Base-by-base conservation (phyloP, 2,797 vertebrate genomes). In the Schizothorax lantsangensis region DNA sequence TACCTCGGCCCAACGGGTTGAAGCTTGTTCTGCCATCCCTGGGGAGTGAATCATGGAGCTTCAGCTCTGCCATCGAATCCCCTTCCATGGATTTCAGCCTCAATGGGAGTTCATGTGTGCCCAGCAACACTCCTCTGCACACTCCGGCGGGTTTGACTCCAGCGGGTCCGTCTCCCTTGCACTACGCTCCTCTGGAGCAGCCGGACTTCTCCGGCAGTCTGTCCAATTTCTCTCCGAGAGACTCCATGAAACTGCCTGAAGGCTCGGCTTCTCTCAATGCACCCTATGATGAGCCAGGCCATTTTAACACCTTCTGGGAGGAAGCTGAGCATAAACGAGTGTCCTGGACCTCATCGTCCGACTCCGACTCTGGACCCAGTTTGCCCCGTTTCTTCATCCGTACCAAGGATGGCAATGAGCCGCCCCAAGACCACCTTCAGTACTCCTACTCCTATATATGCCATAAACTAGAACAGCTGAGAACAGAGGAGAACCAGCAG, bases 281-380 rank as follows among this genome's bases (percentile, higher is more conserved):
- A 88, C 96, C 95, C 90, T 95, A 90, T 89, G 95, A 93, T 0
- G 95, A 95, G 87, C 96, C 94, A 85, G 96, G 96, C 88, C 98
- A 98, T 92, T 96, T 94, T 59, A 98, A 97, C 91, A 97, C 97
- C 5, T 98, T 98, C 93, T 98, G 98, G 98, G 95, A 94, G 84
- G 96, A 95, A 73, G 93, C 93, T 14, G 90, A 89, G 62, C 81
- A 89, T 83, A 93, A 93, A 4, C 90, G 90, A 6, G 95, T 91
- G 0, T 92, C 91, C 17, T 91, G 88, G 88, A 90, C 90, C 71
- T 96, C 95, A 1, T 96, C 94, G 36, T 93, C 95, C 33, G 93
- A 95, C 68, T 94, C 91, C 0, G 95, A 96, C 86, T 90, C 93
- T 5, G 94, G 95, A 83, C 93, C 91, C 43, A 93, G 90, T 79